Percentiles rank a stretch among this genome's conserved stretches.
Conservation (phyloP, 2,113 vertebrate species). For the Colius striatus region DNA sequence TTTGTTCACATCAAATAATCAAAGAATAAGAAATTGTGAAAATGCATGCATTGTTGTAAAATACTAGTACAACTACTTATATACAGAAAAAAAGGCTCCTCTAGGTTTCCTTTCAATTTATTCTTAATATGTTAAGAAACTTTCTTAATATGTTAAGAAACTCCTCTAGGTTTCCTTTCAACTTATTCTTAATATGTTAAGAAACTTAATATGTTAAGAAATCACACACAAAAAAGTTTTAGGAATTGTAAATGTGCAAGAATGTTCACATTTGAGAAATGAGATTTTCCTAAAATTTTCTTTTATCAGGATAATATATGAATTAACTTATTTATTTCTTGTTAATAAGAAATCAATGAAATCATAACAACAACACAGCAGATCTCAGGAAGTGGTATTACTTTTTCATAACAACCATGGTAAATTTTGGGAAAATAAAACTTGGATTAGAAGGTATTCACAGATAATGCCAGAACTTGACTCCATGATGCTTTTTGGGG, state of each 20-base stretch:
- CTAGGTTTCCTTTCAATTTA: neutral
- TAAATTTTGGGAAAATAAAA: neutral
- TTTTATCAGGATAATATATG: neutral
- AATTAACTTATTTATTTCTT: neutral
- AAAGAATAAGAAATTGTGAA: neutral
- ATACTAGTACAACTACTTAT: neutral
- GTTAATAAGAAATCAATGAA: neutral
- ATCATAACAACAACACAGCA: neutral
- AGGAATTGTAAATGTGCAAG: neutral
- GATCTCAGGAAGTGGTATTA: neutral
- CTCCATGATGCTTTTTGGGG: neutral
- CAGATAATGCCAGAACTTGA: neutral
- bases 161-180: neutral
- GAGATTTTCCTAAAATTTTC: neutral
- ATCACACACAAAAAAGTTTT: neutral
- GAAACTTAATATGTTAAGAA: too few relatives aligned
- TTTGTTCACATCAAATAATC: neutral
- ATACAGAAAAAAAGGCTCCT: neutral
- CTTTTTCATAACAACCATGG: neutral
- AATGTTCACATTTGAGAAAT: neutral
- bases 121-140: neutral
- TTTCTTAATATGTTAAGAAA: neutral
- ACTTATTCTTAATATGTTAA: neutral
- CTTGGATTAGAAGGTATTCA: neutral
- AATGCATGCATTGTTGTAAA: neutral